Evolutionary conservation across 1,140 invertebrate species (phyloP), one percentile per base, ranked within the genome.

Genomic region (Meloidogyne hapla): DNA sequence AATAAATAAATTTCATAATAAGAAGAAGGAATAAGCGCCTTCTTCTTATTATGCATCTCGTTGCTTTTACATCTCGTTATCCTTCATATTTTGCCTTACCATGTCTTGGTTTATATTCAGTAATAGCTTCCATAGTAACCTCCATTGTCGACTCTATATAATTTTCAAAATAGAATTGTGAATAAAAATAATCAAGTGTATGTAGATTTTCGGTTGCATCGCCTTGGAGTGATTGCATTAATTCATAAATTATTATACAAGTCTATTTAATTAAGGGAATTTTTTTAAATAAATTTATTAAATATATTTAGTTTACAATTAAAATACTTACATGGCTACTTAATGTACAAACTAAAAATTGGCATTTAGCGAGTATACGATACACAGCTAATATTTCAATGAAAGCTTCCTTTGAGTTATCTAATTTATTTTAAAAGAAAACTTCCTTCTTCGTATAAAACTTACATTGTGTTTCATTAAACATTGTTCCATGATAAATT

Each of bases 341-440:
- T 75, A 90, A 89, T 38, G 89, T 90, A 78, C 89, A 90, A 6
- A 90, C 89, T 21, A 90, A 83, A 81, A 88, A 89, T 78, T 89
- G 86, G 48, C 48, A 56, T n/a, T 56, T 56, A 21, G 48, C 48
- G n/a, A 56, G 48, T 26, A 66, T 40, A 28, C 25, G 67, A 18
- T 61, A 65, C 15, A 68, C 26, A 40, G 67, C 38, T 18, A 66
- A 45, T 21, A 90, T 84, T 10, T 89, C 89, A n/a, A 84, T 75
- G 38, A 90, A 77, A 13, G 89, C 89, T 9, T 83, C 84, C 48
- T 89, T 88, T 0, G 87, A 84, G 80, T n/a, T 6, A 56, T n/a
- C 48, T 56, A 56, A 6, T 56, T n/a, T n/a, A 56, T 56, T 33
- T 33, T 8, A 56, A 56, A 45, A 33, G 33, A 33, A 33, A 33